A percentile compares a stretch with the other conserved stretches of the same genome.
Evolutionary conservation across 2,113 vertebrate genomes (phyloP).

Genomic region (Halcyon malimbica): DNA sequence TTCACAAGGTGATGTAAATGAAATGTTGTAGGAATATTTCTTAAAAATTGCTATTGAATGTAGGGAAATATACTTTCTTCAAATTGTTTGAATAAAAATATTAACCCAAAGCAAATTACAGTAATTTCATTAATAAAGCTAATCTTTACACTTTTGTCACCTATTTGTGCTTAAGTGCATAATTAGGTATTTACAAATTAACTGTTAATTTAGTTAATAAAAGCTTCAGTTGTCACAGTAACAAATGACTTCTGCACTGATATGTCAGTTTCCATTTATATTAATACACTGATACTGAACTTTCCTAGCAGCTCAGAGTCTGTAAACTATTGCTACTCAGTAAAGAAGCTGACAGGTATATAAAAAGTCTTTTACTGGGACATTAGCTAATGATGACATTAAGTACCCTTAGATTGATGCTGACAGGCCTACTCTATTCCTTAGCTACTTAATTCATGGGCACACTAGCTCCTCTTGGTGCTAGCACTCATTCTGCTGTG

Average conservation of each 20-base stretch:
- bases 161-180: background rate
- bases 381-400: background rate
- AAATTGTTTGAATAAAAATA: background rate
- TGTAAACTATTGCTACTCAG: background rate
- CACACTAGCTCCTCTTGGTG: background rate
- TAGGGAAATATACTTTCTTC: background rate
- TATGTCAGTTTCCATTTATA: background rate
- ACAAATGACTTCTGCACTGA: background rate
- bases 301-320: background rate
- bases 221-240: background rate
- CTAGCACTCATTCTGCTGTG: accelerated
- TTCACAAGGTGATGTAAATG: background rate
- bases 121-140: background rate
- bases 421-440: background rate
- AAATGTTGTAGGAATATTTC: background rate
- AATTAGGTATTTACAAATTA: background rate
- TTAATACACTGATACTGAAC: background rate
- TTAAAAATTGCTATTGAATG: background rate
- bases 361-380: background rate
- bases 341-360: background rate
- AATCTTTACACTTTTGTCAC: background rate
- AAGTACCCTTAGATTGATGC: background rate
- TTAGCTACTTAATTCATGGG: background rate
- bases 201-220: background rate
- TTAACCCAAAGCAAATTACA: background rate